phyloP scores from a whole-genome alignment of 2,113 vertebrate genomes.

The Ochotona princeps region DNA sequence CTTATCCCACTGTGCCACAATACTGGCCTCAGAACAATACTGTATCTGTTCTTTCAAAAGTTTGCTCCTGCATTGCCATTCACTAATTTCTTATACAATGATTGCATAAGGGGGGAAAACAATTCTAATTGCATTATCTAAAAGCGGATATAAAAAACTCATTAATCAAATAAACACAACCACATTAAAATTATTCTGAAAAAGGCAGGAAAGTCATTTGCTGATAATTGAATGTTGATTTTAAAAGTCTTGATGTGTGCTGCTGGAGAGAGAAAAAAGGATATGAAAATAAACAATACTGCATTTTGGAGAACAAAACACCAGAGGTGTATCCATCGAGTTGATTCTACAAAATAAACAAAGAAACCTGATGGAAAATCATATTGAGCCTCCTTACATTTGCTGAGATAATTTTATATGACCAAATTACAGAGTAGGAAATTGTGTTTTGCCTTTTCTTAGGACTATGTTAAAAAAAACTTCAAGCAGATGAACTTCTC shows the following conservation, averaged over 20 bases:
- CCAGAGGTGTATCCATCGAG: slow-evolving; percentile 60
- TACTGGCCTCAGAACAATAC: too few species aligned
- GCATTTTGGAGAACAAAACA: slow-evolving; percentile 61
- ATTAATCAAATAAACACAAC: slow-evolving; percentile 64
- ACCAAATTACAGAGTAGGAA: slow-evolving; percentile 83
- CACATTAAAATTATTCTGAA: slow-evolving; percentile 67
- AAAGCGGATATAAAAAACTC: slow-evolving; percentile 62
- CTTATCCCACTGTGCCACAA: too few species aligned
- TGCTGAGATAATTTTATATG: slow-evolving; percentile 76
- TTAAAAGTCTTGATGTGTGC: slow-evolving; percentile 68
- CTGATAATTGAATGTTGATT: slow-evolving; percentile 71
- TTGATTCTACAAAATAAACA: slow-evolving; percentile 82
- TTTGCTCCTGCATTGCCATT: not conserved
- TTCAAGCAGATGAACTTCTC: slow-evolving; percentile 67
- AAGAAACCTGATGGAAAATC: slow-evolving; percentile 79
- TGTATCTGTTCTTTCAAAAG: too few species aligned
- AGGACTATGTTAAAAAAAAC: slow-evolving; percentile 80
- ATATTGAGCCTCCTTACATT: slow-evolving; percentile 75
- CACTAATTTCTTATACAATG: not conserved
- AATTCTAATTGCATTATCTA: slow-evolving; percentile 56
- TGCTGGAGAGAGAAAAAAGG: slow-evolving; percentile 45
- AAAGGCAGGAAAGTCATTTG: slow-evolving; percentile 61
- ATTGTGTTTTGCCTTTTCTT: slow-evolving; percentile 80
- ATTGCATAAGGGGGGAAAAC: not conserved
- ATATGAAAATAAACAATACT: slow-evolving; percentile 67